Conservation (phyloP, 2,888 invertebrate genomes). For the Cataglyphis altisquamis region DNA sequence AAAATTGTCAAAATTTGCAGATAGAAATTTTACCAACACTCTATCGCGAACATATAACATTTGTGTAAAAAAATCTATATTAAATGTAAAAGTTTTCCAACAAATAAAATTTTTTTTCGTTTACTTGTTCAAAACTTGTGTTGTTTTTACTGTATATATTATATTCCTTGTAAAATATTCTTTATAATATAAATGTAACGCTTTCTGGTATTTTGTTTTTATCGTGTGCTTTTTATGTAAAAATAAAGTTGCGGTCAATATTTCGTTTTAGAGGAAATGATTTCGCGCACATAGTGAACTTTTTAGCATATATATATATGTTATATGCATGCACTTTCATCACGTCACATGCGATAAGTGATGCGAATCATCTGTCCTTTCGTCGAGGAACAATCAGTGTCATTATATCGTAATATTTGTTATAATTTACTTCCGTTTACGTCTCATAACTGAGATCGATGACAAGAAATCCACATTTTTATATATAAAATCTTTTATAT, state of each 20-base stretch:
- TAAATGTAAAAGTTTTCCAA: too few species aligned
- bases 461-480: constrained; percentile 44
- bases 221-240: background rate
- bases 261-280: too few species aligned
- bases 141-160: background rate
- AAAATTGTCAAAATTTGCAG: background rate
- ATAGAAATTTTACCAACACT: background rate
- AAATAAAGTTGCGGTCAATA: background rate
- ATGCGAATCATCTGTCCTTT: constrained; percentile 72
- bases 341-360: constrained; percentile 69
- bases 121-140: too few species aligned
- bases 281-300: too few species aligned
- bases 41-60: too few species aligned
- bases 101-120: too few species aligned
- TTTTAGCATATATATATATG: background rate
- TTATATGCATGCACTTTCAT: constrained; percentile 44
- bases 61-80: too few species aligned
- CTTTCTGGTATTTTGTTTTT: background rate
- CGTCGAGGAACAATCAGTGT: constrained; percentile 24
- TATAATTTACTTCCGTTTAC: constrained; percentile 31
- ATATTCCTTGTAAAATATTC: background rate
- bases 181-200: background rate
- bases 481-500: constrained; percentile 45
- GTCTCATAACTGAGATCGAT: constrained; percentile 66
- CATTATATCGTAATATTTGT: constrained; percentile 45